These are phyloP conservation scores for Perdita meconis DNA, from an alignment of 2,888 invertebrate species.

Conservation along the genomic window DNA sequence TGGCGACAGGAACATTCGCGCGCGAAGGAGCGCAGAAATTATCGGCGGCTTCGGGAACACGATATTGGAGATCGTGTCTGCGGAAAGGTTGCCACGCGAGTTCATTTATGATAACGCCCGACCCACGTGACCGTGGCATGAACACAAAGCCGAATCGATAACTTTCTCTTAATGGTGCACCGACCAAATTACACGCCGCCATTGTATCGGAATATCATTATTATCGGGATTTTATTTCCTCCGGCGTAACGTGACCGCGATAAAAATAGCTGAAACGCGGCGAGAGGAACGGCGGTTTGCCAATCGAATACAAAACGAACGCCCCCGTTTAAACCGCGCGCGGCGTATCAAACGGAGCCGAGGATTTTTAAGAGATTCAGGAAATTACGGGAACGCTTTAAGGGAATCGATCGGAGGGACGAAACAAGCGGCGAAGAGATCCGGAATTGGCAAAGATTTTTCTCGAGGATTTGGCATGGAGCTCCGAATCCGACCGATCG, in stretches of 20 bases:
- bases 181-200: slow-evolving; percentile 38
- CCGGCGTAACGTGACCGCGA: background rate
- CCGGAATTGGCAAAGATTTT: background rate
- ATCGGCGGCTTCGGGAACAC: slow-evolving; percentile 39
- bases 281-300: background rate
- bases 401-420: background rate
- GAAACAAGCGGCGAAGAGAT: background rate
- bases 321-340: too few relatives aligned
- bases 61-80: slow-evolving; percentile 15
- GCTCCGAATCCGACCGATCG: background rate
- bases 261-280: background rate
- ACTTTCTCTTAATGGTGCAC: slow-evolving; percentile 35
- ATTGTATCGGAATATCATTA: slow-evolving; percentile 23
- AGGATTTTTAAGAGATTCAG: background rate
- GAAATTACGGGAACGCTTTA: background rate
- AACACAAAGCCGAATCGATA: slow-evolving; percentile 57
- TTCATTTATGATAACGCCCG: slow-evolving; percentile 36
- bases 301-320: background rate
- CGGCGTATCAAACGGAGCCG: too few relatives aligned
- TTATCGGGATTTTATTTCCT: background rate
- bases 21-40: slow-evolving; percentile 4
- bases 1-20: background rate
- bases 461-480: slow-evolving; percentile 12
- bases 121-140: slow-evolving; percentile 36
- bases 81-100: slow-evolving; percentile 28